Evolutionary conservation across 2,888 invertebrate genomes (phyloP), one percentile per base, ranked within the genome.

Genomic region (Eristalinus aeneus): DNA sequence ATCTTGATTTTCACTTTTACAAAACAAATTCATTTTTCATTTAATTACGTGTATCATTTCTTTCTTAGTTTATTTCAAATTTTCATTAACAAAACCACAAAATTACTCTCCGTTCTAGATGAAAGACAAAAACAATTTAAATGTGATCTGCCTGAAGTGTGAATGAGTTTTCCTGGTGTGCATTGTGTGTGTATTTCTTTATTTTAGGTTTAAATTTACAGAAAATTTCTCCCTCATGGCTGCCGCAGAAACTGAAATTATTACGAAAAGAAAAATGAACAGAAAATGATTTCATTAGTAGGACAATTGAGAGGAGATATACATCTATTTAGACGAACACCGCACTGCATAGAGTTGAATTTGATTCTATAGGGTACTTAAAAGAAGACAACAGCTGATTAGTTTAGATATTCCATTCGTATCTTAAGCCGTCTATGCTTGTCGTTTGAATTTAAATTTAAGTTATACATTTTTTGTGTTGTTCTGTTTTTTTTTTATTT

Each of bases 81-180:
- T 84, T 84, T 34, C 64, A 74, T 87, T 84, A 73, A 87, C 68
- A 71, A 83, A 63, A 73, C 12, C 63, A 64, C 77, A 68, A 87
- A 77, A 83, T 77, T 80, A 67, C 53, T 77, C 53, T 77, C 71
- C 67, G 46, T 87, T 65, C 36, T 73, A 54, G 71, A 31, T 73
- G 68, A 16, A 36, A 77, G 34, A 72, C 61, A 46, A 27, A 53
- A n/a, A n/a, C n/a, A 67, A 56, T 39, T 22, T 54, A 31, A 71
- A 71, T 31, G 22, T 32, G 46, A 20, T 78, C 20, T 76, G 63
- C 16, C 34, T 75, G 63, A 54, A 71, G 86, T 71, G 67, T 77
- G 78, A 88, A 75, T 88, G 85, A 39, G 20, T 64, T 67, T n/a
- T 71, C n/a, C 10, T 39, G 31, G 68, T 60, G 56, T 56, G 73